phyloP scores from a whole-genome alignment of 2,888 invertebrate genomes.

The Cerastis rubricosa region DNA sequence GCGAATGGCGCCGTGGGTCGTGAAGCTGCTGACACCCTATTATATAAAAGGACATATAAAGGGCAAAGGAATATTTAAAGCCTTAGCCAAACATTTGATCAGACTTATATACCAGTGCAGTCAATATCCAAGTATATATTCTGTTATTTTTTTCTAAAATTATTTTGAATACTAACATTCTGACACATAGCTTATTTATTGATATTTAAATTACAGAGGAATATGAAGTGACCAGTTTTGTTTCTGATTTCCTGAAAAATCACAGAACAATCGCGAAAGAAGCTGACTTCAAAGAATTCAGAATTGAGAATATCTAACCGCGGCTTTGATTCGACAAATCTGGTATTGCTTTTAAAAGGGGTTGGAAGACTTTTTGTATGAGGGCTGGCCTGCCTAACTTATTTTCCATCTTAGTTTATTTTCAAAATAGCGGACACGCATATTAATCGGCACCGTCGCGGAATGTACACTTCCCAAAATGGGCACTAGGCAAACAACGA shows the following conservation, averaged over 20 bases:
- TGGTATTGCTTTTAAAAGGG: not conserved
- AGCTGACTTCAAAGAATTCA: constrained; percentile 87
- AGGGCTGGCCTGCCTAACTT: not conserved
- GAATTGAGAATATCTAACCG: constrained; percentile 80
- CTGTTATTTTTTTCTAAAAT: not conserved
- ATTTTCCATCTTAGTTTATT: not conserved
- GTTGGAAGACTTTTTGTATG: not conserved
- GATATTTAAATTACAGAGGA: constrained; percentile 85
- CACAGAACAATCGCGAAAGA: constrained; percentile 89
- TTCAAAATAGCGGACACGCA: not conserved
- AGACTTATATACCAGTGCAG: constrained; percentile 90
- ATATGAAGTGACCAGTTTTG: constrained; percentile 88
- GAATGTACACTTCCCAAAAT: no score
- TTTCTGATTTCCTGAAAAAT: constrained; percentile 87
- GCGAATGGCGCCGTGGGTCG: constrained; percentile 92
- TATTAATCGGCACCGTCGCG: not conserved
- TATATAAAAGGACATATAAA: constrained; percentile 91
- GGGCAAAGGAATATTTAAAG: constrained; percentile 91
- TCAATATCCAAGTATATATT: constrained; percentile 87
- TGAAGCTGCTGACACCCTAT: constrained; percentile 91
- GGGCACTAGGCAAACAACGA: no score
- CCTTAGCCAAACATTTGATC: constrained; percentile 91
- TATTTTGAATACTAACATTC: not conserved
- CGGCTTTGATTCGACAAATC: not conserved
- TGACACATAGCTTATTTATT: not conserved